phyloP scores from a whole-genome alignment of 2,888 invertebrate genomes.

The Drosophila conformis region DNA sequence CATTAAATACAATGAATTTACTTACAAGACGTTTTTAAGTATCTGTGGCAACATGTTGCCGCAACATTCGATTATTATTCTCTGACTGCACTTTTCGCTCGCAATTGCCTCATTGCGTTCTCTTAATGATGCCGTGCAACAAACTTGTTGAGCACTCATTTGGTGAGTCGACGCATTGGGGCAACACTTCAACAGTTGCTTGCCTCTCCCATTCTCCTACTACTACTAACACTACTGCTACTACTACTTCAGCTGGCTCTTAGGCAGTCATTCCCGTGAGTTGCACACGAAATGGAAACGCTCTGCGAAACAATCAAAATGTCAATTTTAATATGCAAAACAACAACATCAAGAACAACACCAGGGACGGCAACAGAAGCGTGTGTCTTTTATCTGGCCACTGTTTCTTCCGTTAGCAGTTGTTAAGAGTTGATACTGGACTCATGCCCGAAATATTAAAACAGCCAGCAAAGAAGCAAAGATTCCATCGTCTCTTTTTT shows the following conservation, averaged over 20 bases:
- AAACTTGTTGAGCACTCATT: conserved; percentile 73
- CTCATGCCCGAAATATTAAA: conserved; percentile 27
- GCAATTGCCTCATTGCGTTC: not conserved
- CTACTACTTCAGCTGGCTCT: not conserved
- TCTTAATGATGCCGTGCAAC: conserved; percentile 51
- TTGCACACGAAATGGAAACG: conserved; percentile 68
- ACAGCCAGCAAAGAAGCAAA: conserved; percentile 45
- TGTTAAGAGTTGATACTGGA: conserved; percentile 9
- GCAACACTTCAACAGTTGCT: conserved; percentile 68
- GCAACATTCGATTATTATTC: conserved; percentile 22
- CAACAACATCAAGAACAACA: conserved; percentile 6
- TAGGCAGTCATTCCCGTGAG: conserved; percentile 30
- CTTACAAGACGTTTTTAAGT: not conserved
- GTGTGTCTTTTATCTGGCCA: conserved; percentile 16
- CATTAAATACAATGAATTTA: not conserved
- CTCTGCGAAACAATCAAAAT: conserved; percentile 72
- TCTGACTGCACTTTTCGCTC: not conserved
- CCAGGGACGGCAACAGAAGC: not conserved
- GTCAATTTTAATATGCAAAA: conserved; percentile 71
- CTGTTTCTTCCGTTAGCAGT: conserved; percentile 8
- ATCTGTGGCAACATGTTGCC: conserved; percentile 48
- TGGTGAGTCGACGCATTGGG: conserved; percentile 71
- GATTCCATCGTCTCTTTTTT: not conserved
- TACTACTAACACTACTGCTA: not conserved
- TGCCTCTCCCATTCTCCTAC: conserved; percentile 27